Base-by-base conservation (phyloP, 2,797 vertebrate genomes). In the Acipenser transmontanus region DNA sequence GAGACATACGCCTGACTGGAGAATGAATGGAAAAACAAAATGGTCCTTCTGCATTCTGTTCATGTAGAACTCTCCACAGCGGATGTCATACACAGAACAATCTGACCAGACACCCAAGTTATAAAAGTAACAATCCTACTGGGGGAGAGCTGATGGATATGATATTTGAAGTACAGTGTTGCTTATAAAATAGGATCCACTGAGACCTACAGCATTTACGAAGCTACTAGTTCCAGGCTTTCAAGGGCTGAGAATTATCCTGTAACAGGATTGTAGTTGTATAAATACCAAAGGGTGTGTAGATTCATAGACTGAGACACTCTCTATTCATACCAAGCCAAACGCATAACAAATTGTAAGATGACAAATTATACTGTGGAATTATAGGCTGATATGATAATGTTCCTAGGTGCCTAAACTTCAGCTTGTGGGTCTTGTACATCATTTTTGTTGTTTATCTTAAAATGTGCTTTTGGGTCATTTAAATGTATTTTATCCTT, bases 1-100 rank as follows among this genome's bases (percentile, higher is more conserved):
- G 94, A 97, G 68, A 84, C 87, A 0, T 93, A 92, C 2, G 88
- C 93, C 20, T 97, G 87, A 90, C 63, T 71, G 68, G 66, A 71
- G 71, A 63, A 54, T 66, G 59, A 60, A 20, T n/a, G 52, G 70
- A 61, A 9, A 59, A 65, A 17, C 56, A 48, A 49, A 49, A n/a
- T 56, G 68, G 63, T 71, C 34, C 7, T 70, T 78, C 72, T 73
- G 66, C 63, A 67, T 71, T 81, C 76, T 78, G 63, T 72, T 75
- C 73, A 64, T 76, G 77, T 69, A 68, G 74, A 6, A 49, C 51
- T 74, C 74, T 69, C 64, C 60, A 64, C 75, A 62, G 71, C 49
- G 65, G 61, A 14, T 63, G 7, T 66, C 49, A 68, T 65, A 72
- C 65, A 71, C 62, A 20, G 14, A 54, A 62, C 65, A 49, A 47